Conservation (phyloP, 2,888 invertebrate species). For the Pristionchus entomophagus region DNA sequence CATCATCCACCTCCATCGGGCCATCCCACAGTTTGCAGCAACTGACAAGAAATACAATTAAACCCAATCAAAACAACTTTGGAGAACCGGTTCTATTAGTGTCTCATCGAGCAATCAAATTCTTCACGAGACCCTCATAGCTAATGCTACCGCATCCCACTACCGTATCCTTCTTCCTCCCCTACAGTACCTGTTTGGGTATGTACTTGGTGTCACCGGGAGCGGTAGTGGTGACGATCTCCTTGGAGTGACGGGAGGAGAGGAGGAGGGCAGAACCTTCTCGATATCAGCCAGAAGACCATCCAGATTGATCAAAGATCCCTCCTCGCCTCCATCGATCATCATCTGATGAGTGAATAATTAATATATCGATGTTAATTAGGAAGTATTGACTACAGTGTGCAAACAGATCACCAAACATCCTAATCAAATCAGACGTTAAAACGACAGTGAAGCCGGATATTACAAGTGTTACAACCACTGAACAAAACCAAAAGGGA, state of each 20-base stretch:
- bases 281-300: constrained; percentile 50
- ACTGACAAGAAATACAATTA: too few species aligned
- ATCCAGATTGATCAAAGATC: constrained; percentile 48
- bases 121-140: too few species aligned
- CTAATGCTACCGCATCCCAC: background rate
- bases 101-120: background rate
- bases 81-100: too few species aligned
- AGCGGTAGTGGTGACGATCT: background rate
- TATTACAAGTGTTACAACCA: too few species aligned
- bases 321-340: constrained; percentile 12
- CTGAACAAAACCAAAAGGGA: background rate
- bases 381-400: too few species aligned
- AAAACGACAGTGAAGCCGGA: too few species aligned
- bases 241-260: background rate
- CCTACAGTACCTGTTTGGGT: constrained; percentile 28
- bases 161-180: background rate
- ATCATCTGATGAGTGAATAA: constrained; percentile 44
- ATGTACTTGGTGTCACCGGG: background rate
- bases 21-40: constrained; percentile 24
- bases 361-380: background rate
- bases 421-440: too few species aligned
- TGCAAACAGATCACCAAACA: too few species aligned
- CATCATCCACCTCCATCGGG: constrained; percentile 63
- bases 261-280: constrained; percentile 18
- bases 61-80: too few species aligned